Evolutionary conservation across 2,113 vertebrate species (phyloP).

Genomic region (Oriolus oriolus): DNA sequence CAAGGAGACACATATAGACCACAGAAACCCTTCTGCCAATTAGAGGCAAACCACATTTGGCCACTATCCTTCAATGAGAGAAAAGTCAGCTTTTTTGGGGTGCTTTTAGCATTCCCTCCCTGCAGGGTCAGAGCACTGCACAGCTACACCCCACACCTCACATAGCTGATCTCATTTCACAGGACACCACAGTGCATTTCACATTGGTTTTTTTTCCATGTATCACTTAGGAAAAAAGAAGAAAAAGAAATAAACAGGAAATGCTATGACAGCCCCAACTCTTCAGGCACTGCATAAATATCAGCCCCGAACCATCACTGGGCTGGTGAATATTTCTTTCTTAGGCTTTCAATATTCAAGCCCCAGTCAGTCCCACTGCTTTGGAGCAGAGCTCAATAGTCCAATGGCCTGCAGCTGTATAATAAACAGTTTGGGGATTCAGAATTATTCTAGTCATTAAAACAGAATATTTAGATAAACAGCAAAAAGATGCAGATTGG

Average conservation of each 20-base stretch:
- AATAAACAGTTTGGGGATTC: not conserved
- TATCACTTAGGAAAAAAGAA: not conserved
- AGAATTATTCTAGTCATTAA: conserved; percentile 24
- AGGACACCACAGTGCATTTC: not conserved
- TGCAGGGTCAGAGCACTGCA: not conserved
- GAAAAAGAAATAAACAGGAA: not conserved
- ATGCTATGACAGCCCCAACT: not conserved
- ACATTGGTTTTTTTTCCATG: not conserved
- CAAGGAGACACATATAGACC: not conserved
- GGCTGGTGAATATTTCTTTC: not conserved
- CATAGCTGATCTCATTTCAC: not conserved
- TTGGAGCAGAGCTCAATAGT: conserved; percentile 2
- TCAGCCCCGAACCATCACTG: not conserved
- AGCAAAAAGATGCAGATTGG: conserved; percentile 1
- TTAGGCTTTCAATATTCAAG: not conserved
- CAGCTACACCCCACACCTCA: not conserved
- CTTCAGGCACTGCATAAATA: not conserved
- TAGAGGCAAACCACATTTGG: not conserved
- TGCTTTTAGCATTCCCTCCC: not conserved
- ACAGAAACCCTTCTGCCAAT: not conserved
- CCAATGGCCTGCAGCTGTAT: conserved; percentile 22
- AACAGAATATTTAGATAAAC: conserved; percentile 27
- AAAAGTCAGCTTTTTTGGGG: not conserved
- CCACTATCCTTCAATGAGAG: not conserved
- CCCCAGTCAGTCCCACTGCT: not conserved